Percentiles rank a stretch among this genome's conserved stretches.
Evolutionary conservation across 1,140 invertebrate genomes (phyloP).

Genomic region (Bathynomus jamesi): DNA sequence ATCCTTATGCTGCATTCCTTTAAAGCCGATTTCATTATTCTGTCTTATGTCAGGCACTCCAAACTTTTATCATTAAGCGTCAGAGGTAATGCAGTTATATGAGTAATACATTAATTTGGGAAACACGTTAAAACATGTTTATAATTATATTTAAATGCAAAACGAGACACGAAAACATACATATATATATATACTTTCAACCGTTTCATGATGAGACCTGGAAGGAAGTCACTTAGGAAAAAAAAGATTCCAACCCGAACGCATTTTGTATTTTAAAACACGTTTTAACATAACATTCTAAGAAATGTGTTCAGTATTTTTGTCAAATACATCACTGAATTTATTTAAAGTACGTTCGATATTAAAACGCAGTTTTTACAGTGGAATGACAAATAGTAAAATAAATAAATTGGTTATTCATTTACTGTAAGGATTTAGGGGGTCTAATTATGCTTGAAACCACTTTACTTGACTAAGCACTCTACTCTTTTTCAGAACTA

Average conservation of each 20-base stretch:
- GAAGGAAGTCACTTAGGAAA: no score
- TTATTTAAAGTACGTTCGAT: not conserved
- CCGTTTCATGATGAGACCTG: no score
- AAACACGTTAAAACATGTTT: no score
- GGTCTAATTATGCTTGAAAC: no score
- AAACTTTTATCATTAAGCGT: not conserved
- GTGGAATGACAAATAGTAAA: not conserved
- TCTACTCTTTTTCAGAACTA: not conserved
- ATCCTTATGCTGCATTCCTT: no score
- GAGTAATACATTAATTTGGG: not conserved
- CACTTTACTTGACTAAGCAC: no score
- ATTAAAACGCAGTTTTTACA: not conserved
- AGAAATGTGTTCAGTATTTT: no score
- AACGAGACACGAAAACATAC: constrained; percentile 1
- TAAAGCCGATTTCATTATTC: not conserved
- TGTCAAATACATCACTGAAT: not conserved
- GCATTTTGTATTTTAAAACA: no score
- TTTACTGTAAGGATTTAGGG: no score
- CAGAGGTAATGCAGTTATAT: not conserved
- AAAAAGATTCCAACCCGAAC: no score
- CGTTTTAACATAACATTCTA: no score
- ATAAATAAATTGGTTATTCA: not conserved
- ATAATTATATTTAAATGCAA: constrained; percentile 5
- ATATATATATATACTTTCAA: not conserved
- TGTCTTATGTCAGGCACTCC: not conserved